Percentiles rank a stretch among this genome's conserved stretches.
Conservation (phyloP, 1,140 invertebrate genomes). For the Meloidogyne hapla region DNA sequence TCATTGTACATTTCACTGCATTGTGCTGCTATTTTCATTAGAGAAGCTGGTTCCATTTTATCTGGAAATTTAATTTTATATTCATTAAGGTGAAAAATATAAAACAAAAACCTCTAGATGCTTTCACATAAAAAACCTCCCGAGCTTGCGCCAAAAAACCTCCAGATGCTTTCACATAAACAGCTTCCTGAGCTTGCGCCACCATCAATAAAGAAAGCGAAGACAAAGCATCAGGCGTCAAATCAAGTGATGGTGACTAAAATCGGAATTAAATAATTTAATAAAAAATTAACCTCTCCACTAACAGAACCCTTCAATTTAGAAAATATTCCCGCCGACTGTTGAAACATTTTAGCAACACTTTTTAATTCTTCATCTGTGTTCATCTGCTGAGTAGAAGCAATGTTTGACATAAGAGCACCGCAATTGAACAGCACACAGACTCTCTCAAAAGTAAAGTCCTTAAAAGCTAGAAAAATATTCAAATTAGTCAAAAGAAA, state of each 20-base stretch:
- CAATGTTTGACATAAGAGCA: constrained; percentile 85
- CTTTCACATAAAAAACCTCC: too few relatives aligned
- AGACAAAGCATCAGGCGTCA: constrained; percentile 83
- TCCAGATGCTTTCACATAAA: constrained; percentile 89
- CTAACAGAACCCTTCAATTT: constrained; percentile 83
- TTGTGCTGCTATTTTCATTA: constrained; percentile 87
- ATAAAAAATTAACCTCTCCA: constrained; percentile 70
- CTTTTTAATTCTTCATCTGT: constrained; percentile 89
- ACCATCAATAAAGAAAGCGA: constrained; percentile 85
- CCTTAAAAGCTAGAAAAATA: constrained; percentile 52
- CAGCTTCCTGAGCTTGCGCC: constrained; percentile 94
- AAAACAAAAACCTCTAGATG: constrained; percentile 72
- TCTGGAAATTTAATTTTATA: constrained; percentile 22
- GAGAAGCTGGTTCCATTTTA: constrained; percentile 82
- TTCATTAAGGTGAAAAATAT: background rate
- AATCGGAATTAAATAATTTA: background rate
- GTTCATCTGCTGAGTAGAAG: constrained; percentile 77
- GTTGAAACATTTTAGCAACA: constrained; percentile 81
- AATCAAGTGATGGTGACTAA: constrained; percentile 75
- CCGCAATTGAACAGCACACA: constrained; percentile 96
- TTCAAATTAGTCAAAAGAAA: constrained; percentile 4
- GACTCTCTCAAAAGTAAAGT: constrained; percentile 80
- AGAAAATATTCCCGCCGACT: constrained; percentile 84
- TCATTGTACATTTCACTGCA: constrained; percentile 90
- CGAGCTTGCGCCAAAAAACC: too few relatives aligned